phyloP scores from a whole-genome alignment of 2,113 vertebrate genomes.

The Coptodon rendalli region DNA sequence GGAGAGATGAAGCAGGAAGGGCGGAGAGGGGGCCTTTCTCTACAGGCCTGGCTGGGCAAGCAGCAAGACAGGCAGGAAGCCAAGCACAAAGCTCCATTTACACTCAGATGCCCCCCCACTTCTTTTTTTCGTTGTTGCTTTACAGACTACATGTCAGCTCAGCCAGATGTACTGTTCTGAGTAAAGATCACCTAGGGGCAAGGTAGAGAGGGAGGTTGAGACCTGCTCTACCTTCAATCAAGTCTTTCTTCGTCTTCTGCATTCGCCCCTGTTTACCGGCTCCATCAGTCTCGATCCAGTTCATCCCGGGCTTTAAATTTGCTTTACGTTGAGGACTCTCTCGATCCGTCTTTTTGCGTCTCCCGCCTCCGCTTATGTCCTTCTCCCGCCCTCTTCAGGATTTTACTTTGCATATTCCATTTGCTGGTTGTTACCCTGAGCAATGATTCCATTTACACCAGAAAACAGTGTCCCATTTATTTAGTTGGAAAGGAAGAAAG shows the following conservation, averaged over 20 bases:
- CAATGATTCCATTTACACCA: slow-evolving; percentile 73
- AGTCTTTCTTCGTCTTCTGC: neutral
- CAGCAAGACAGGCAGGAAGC: slow-evolving; percentile 50
- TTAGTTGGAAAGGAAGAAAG: neutral
- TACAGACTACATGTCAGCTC: slow-evolving; percentile 76
- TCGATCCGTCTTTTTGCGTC: slow-evolving; percentile 18
- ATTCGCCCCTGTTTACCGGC: neutral
- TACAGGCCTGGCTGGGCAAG: slow-evolving; percentile 74
- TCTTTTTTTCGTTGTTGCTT: slow-evolving; percentile 49
- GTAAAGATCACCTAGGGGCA: slow-evolving; percentile 68
- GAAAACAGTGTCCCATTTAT: slow-evolving; percentile 52
- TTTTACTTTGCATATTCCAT: slow-evolving; percentile 77
- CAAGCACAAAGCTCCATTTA: slow-evolving; percentile 79
- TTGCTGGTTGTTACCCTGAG: slow-evolving; percentile 78
- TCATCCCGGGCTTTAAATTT: slow-evolving; percentile 13
- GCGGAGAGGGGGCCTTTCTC: slow-evolving; percentile 61
- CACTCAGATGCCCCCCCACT: slow-evolving; percentile 67
- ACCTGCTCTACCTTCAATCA: slow-evolving; percentile 1
- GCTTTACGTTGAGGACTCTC: neutral
- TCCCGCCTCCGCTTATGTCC: slow-evolving; percentile 9
- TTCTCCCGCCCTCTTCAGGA: slow-evolving; percentile 22
- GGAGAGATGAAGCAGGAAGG: slow-evolving; percentile 84
- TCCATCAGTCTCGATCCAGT: neutral
- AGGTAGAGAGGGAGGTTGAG: slow-evolving; percentile 8
- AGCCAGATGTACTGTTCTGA: slow-evolving; percentile 74